phyloP scores from a whole-genome alignment of 2,888 invertebrate species.

The Cacoxenus indagator region DNA sequence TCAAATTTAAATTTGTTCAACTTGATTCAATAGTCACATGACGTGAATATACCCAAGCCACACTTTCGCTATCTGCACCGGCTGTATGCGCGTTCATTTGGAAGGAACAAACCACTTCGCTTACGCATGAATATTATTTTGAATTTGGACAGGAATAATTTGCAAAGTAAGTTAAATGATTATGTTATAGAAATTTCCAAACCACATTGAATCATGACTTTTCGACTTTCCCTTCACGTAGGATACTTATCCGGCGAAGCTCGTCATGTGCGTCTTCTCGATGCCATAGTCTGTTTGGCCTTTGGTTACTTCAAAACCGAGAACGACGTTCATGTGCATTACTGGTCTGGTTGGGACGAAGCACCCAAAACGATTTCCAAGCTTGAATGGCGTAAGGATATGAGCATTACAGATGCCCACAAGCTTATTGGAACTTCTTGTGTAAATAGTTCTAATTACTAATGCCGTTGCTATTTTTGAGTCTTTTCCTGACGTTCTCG shows the following conservation, averaged over 20 bases:
- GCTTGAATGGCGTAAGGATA: slow-evolving; percentile 52
- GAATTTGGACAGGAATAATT: slow-evolving; percentile 62
- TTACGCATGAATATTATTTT: slow-evolving; percentile 63
- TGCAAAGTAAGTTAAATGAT: slow-evolving; percentile 48
- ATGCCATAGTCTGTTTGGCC: slow-evolving; percentile 62
- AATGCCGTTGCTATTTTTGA: neutral
- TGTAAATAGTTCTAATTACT: neutral
- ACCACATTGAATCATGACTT: too few species aligned
- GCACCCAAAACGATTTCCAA: slow-evolving; percentile 24
- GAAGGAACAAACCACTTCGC: slow-evolving; percentile 48
- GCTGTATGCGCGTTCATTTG: slow-evolving; percentile 56
- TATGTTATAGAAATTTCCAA: too few species aligned
- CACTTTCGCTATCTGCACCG: slow-evolving; percentile 42
- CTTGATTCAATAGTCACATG: too few species aligned
- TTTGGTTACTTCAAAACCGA: slow-evolving; percentile 64
- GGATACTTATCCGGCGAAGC: too few species aligned
- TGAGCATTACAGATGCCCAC: slow-evolving; percentile 47
- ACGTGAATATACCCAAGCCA: too few species aligned
- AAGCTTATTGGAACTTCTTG: neutral
- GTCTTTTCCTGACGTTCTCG: too few species aligned
- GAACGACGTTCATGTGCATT: slow-evolving; percentile 48
- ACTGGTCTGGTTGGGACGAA: slow-evolving; percentile 50
- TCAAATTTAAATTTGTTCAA: too few species aligned
- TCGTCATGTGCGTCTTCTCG: slow-evolving; percentile 48
- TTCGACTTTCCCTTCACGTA: too few species aligned